These are phyloP conservation scores for Thymelicus sylvestris DNA, from an alignment of 2,888 invertebrate genomes.

Conservation along the genomic window DNA sequence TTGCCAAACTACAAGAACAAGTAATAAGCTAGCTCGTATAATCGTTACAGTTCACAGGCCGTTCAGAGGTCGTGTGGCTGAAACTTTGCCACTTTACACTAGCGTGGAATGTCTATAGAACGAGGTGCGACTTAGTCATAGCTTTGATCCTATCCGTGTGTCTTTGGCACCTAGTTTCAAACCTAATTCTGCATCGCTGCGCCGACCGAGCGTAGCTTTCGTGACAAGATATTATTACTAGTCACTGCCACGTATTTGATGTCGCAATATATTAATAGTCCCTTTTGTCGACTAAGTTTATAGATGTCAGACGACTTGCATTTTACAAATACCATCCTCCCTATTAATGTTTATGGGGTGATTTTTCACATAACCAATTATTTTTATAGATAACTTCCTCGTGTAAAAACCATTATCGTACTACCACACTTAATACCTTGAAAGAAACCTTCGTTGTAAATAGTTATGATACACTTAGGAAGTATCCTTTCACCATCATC, in stretches of 20 bases:
- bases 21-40: conserved; percentile 10
- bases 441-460: background rate
- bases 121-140: conserved; percentile 8
- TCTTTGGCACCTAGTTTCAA: conserved; percentile 7
- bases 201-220: background rate
- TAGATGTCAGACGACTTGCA: too few relatives aligned
- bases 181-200: background rate
- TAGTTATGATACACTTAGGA: conserved; percentile 6
- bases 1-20: background rate
- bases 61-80: background rate
- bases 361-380: too few relatives aligned
- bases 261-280: too few relatives aligned
- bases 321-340: too few relatives aligned
- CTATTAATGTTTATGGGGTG: too few relatives aligned
- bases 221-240: background rate
- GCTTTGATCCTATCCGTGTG: conserved; percentile 5
- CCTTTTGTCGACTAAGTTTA: too few relatives aligned
- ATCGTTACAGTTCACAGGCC: conserved; percentile 4
- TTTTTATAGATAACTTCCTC: too few relatives aligned
- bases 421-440: background rate
- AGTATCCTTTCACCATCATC: conserved; percentile 1
- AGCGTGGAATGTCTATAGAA: conserved; percentile 5
- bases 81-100: conserved; percentile 11
- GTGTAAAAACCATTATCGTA: too few relatives aligned
- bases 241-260: too few relatives aligned